Conservation (phyloP, 2,797 vertebrate genomes). For the Lagocephalus sceleratus region DNA sequence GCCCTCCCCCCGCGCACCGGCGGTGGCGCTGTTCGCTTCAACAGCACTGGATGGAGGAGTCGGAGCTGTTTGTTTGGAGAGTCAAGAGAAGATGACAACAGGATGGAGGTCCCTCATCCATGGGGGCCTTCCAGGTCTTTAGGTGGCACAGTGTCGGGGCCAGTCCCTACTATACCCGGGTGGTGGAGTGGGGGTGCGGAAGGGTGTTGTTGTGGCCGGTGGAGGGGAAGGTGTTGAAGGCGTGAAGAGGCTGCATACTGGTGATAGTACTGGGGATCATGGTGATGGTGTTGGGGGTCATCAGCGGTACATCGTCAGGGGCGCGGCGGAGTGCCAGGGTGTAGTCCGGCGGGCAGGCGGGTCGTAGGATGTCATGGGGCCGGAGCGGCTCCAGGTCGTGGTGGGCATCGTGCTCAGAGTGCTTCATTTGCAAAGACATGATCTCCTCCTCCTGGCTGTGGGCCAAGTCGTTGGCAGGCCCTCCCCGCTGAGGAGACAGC, state of each 20-base stretch:
- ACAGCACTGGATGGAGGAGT: slow-evolving; percentile 50
- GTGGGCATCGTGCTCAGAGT: slow-evolving; percentile 83
- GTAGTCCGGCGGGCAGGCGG: slow-evolving; percentile 90
- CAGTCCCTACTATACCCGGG: slow-evolving; percentile 86
- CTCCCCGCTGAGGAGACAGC: slow-evolving; percentile 79
- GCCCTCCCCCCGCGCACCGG: slow-evolving; percentile 50
- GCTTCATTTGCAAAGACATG: slow-evolving; percentile 91
- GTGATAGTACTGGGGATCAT: slow-evolving; percentile 89
- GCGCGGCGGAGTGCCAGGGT: slow-evolving; percentile 88
- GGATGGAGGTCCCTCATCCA: slow-evolving; percentile 43
- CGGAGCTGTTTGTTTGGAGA: slow-evolving; percentile 53
- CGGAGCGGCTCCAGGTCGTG: slow-evolving; percentile 85
- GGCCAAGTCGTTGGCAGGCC: slow-evolving; percentile 84
- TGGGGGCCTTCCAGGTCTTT: slow-evolving; percentile 45
- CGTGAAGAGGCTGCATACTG: slow-evolving; percentile 88
- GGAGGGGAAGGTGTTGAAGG: slow-evolving; percentile 87
- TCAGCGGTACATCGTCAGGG: slow-evolving; percentile 87
- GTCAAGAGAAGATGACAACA: slow-evolving; percentile 46
- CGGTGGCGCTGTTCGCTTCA: slow-evolving; percentile 45
- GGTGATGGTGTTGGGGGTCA: slow-evolving; percentile 91
- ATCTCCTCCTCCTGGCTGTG: slow-evolving; percentile 90
- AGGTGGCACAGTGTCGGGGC: slow-evolving; percentile 43
- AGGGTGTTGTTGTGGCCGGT: slow-evolving; percentile 92
- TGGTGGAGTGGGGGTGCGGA: slow-evolving; percentile 93
- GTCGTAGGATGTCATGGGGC: slow-evolving; percentile 84